Evolutionary conservation across 2,113 vertebrate species (phyloP).

Genomic region (Lagopus leucura): DNA sequence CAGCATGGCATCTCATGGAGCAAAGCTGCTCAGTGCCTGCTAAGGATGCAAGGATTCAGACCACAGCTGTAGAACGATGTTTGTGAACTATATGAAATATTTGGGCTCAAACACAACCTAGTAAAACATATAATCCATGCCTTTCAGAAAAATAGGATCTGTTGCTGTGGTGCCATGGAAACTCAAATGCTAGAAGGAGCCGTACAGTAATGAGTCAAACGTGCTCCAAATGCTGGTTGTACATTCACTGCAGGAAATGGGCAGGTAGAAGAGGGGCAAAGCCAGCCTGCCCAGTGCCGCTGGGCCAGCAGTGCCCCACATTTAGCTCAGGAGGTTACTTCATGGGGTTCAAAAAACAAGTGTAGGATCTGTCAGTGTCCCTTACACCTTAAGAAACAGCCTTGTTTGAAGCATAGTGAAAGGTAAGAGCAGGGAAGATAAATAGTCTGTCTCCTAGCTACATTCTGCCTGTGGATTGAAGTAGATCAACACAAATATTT

Average conservation of each 20-base stretch:
- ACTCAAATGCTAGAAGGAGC: not conserved
- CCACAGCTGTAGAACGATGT: not conserved
- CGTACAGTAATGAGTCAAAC: not conserved
- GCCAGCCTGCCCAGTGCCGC: not conserved
- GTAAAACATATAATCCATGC: not conserved
- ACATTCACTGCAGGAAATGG: not conserved
- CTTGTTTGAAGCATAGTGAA: slow-evolving; percentile 11
- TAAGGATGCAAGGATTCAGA: not conserved
- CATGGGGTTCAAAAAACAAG: not conserved
- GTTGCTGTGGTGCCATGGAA: slow-evolving; percentile 22
- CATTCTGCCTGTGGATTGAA: slow-evolving; percentile 64
- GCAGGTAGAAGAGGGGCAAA: not conserved
- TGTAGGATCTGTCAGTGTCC: not conserved
- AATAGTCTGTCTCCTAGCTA: slow-evolving; percentile 61
- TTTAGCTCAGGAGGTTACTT: not conserved
- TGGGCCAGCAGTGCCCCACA: not conserved
- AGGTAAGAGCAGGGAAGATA: slow-evolving; percentile 50
- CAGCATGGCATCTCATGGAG: not conserved
- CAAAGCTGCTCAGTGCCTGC: not conserved
- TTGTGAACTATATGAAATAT: not conserved
- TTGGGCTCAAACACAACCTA: not conserved
- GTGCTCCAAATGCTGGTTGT: not conserved
- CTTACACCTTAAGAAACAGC: slow-evolving; percentile 13
- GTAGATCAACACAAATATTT: slow-evolving; percentile 65
- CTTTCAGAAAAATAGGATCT: not conserved